Conservation (phyloP, 2,888 invertebrate species). For the Coenonympha glycerion region DNA sequence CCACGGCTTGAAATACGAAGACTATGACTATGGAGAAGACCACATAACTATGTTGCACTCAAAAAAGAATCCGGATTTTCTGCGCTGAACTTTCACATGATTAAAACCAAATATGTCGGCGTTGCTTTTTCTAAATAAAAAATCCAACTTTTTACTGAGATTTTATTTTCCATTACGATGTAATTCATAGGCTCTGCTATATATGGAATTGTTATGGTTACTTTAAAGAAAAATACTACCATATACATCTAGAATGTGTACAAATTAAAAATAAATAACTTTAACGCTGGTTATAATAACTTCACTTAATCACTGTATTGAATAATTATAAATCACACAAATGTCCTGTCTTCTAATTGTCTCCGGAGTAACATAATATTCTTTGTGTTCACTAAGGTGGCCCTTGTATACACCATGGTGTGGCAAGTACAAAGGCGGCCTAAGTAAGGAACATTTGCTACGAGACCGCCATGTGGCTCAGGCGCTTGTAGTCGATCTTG, state of each 20-base stretch:
- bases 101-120: too few relatives aligned
- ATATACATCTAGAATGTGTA: too few relatives aligned
- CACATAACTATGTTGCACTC: conserved; percentile 39
- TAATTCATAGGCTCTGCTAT: too few relatives aligned
- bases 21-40: conserved; percentile 57
- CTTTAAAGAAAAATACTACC: too few relatives aligned
- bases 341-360: too few relatives aligned
- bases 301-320: background rate
- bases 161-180: too few relatives aligned
- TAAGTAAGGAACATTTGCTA: conserved; percentile 47
- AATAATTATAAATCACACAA: too few relatives aligned
- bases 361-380: too few relatives aligned
- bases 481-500: conserved; percentile 91
- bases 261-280: background rate
- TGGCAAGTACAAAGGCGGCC: conserved; percentile 11
- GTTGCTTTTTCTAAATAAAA: too few relatives aligned
- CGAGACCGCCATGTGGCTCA: conserved; percentile 68
- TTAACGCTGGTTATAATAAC: background rate
- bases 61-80: conserved; percentile 56
- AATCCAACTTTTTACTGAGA: too few relatives aligned
- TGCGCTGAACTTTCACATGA: conserved; percentile 27
- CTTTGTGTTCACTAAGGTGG: conserved; percentile 13
- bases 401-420: conserved; percentile 2
- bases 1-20: conserved; percentile 58
- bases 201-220: too few relatives aligned